Base-by-base conservation (phyloP, 2,797 vertebrate species). In the Rachycentron canadum region DNA sequence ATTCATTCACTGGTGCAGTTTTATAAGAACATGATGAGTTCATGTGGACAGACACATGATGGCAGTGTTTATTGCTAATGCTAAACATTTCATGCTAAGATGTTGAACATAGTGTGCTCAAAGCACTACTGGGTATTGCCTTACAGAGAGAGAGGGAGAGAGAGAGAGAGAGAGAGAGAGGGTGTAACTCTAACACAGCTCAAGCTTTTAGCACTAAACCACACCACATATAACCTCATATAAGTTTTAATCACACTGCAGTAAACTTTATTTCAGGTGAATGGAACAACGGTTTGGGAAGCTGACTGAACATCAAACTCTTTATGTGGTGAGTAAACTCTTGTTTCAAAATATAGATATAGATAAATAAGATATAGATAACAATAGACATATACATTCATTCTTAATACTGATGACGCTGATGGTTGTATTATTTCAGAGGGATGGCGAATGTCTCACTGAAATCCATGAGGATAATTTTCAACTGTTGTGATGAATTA, bases 241-340 rank as follows among this genome's bases (percentile, higher is more conserved):
- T n/a, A 40, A 3, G 2, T 2, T 25, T 5, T 34, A 10, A 13
- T 19, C 0, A 53, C 17, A 17, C 32, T 23, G 41, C 11, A 19
- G 3, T n/a, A 2, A 10, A 21, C 12, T 2, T 38, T 8, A 45
- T 14, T 0, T 21, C 43, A 41, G 45, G 16, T 12, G 3, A 3
- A 38, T 62, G 4, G 0, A 16, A 45, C 70, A 56, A 19, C 67
- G 75, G 66, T 7, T 60, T 79, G 68, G 69, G 26, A 69, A 11
- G 17, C 74, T 70, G 64, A 69, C 2, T 2, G 43, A 32, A 12
- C 66, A 45, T 19, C 71, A 8, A 40, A 10, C 28, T 28, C 19
- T n/a, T 26, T 25, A 4, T 34, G 17, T 12, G 82, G 85, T 87
- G 85, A 87, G 83, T 76, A 12, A 2, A 45, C 19, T 26, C 11